Evolutionary conservation across 2,113 vertebrate genomes (phyloP).

Genomic region (Setophaga kirtlandii): DNA sequence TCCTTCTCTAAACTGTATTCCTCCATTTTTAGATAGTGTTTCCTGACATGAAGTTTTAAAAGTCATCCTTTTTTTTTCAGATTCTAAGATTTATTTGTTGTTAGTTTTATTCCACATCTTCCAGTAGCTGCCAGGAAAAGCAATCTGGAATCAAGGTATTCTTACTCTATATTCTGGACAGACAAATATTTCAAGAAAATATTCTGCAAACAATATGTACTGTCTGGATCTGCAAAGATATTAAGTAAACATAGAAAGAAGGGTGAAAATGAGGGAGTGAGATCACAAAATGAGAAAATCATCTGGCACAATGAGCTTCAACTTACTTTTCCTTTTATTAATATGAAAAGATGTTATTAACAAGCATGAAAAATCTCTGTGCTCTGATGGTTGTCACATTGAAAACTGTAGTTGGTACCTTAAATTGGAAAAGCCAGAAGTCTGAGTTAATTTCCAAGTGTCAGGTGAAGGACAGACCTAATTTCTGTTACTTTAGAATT

Average conservation of each 20-base stretch:
- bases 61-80: background rate
- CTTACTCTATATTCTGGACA: background rate
- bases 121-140: background rate
- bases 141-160: background rate
- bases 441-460: background rate
- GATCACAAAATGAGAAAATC: conserved; percentile 8
- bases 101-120: background rate
- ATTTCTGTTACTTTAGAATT: background rate
- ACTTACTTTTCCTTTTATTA: background rate
- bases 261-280: background rate
- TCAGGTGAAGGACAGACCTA: background rate
- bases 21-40: background rate
- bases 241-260: background rate
- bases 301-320: background rate
- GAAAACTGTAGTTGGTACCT: background rate
- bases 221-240: background rate
- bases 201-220: background rate
- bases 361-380: background rate
- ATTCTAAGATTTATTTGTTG: background rate
- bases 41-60: background rate
- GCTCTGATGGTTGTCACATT: background rate
- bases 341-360: background rate
- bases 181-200: background rate
- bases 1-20: background rate
- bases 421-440: background rate